Conservation (phyloP, 2,113 vertebrate species). For the Indicator indicator region DNA sequence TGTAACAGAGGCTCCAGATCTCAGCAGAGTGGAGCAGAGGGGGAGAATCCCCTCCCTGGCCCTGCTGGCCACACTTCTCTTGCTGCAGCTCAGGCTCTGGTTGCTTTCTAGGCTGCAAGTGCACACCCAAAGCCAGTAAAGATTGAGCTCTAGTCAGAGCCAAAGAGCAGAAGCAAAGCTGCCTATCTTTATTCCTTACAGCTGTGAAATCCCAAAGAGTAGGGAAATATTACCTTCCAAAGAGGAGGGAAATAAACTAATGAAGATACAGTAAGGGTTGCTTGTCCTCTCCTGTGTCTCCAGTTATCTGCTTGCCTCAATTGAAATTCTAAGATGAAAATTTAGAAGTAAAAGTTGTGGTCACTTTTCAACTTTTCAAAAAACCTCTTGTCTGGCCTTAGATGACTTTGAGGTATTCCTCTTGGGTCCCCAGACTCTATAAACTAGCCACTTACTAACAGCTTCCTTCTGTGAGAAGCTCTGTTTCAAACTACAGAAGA, state of each 20-base stretch:
- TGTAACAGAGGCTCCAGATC: no score
- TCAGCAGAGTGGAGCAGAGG: no score
- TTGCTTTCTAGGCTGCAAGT: not conserved
- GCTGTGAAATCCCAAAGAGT: not conserved
- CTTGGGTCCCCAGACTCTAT: slow-evolving; percentile 50
- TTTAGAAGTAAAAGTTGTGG: slow-evolving; percentile 34
- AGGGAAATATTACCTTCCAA: not conserved
- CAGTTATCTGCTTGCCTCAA: not conserved
- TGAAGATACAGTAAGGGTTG: not conserved
- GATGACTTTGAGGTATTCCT: slow-evolving; percentile 71
- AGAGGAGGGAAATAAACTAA: not conserved
- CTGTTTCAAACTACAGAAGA: slow-evolving; percentile 51
- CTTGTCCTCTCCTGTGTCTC: not conserved
- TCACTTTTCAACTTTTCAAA: not conserved
- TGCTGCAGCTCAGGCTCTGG: no score
- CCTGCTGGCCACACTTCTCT: no score
- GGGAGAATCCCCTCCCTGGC: no score
- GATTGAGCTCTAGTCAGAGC: no score
- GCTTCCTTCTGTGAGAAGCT: slow-evolving; percentile 57
- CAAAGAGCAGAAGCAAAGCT: not conserved
- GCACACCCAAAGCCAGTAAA: not conserved
- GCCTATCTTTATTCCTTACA: not conserved
- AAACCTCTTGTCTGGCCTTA: slow-evolving; percentile 46
- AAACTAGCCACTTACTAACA: slow-evolving; percentile 63
- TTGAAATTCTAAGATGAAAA: not conserved